Percentiles rank a stretch among this genome's conserved stretches.
These are phyloP conservation scores for Protodeltote pygarga DNA, from an alignment of 2,888 invertebrate species.

Conservation along the genomic window DNA sequence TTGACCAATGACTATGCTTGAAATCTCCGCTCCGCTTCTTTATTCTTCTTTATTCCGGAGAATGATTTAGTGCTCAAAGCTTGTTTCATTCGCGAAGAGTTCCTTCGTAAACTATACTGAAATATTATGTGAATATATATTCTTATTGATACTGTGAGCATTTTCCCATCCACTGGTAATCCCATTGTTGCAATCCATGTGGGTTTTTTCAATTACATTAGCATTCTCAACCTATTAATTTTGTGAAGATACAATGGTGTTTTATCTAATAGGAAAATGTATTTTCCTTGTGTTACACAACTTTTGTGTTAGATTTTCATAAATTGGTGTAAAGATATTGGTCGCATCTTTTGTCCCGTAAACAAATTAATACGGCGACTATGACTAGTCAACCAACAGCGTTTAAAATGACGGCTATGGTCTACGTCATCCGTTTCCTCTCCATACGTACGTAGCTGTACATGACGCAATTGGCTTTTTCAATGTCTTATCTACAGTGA, in stretches of 20 bases:
- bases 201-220: constrained; percentile 37
- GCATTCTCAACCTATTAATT: constrained; percentile 23
- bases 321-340: constrained; percentile 27
- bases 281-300: constrained; percentile 25
- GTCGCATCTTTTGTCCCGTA: constrained; percentile 62
- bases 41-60: constrained; percentile 53
- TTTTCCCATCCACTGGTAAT: constrained; percentile 24
- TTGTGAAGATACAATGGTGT: constrained; percentile 25
- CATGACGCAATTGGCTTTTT: constrained; percentile 87
- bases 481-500: constrained; percentile 86
- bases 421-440: constrained; percentile 83
- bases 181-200: constrained; percentile 28
- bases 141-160: background rate
- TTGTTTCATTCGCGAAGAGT: constrained; percentile 29
- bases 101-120: constrained; percentile 17
- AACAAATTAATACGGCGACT: constrained; percentile 69
- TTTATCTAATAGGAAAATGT: constrained; percentile 39
- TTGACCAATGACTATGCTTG: too few species aligned
- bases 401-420: constrained; percentile 77
- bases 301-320: constrained; percentile 19
- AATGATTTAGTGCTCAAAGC: constrained; percentile 39
- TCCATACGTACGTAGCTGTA: constrained; percentile 83
- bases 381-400: constrained; percentile 69
- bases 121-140: background rate
- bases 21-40: too few species aligned